Conservation (phyloP, 1,140 invertebrate genomes). For the Drosophila prosaltans region DNA sequence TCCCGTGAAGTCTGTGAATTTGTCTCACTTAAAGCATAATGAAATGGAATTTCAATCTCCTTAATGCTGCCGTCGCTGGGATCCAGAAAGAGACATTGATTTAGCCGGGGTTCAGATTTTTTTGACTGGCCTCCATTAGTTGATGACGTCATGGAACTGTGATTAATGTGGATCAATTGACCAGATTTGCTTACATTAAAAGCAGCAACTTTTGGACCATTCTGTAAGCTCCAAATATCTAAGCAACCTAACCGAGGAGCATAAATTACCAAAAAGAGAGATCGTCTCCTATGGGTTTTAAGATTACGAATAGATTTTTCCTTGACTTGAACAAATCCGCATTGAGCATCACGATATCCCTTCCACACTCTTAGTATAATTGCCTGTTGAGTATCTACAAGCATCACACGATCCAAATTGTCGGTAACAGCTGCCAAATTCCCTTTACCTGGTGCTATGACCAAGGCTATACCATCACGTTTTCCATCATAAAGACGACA, state of each 20-base stretch:
- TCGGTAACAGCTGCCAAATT: slow-evolving; percentile 92
- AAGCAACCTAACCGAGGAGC: slow-evolving; percentile 92
- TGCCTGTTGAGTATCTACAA: slow-evolving; percentile 92
- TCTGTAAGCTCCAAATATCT: slow-evolving; percentile 94
- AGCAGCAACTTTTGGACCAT: slow-evolving; percentile 93
- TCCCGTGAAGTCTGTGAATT: slow-evolving; percentile 94
- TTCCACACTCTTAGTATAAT: slow-evolving; percentile 94
- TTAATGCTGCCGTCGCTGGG: slow-evolving; percentile 90
- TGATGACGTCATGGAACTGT: slow-evolving; percentile 86
- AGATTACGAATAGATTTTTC: slow-evolving; percentile 77
- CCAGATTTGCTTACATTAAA: slow-evolving; percentile 94
- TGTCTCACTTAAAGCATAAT: slow-evolving; percentile 93
- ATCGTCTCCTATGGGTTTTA: slow-evolving; percentile 83
- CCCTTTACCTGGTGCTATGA: slow-evolving; percentile 91
- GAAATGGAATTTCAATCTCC: slow-evolving; percentile 94
- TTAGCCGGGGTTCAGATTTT: slow-evolving; percentile 84
- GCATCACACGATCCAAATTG: slow-evolving; percentile 92
- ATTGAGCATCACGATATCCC: slow-evolving; percentile 96
- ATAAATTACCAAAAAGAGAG: slow-evolving; percentile 93
- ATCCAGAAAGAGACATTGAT: slow-evolving; percentile 92
- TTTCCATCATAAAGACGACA: slow-evolving; percentile 94
- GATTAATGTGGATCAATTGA: slow-evolving; percentile 90
- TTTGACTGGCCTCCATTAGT: slow-evolving; percentile 78
- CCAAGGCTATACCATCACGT: slow-evolving; percentile 88
- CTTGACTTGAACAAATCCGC: slow-evolving; percentile 89